phyloP scores from a whole-genome alignment of 2,888 invertebrate genomes.

The Fragum fragum region DNA sequence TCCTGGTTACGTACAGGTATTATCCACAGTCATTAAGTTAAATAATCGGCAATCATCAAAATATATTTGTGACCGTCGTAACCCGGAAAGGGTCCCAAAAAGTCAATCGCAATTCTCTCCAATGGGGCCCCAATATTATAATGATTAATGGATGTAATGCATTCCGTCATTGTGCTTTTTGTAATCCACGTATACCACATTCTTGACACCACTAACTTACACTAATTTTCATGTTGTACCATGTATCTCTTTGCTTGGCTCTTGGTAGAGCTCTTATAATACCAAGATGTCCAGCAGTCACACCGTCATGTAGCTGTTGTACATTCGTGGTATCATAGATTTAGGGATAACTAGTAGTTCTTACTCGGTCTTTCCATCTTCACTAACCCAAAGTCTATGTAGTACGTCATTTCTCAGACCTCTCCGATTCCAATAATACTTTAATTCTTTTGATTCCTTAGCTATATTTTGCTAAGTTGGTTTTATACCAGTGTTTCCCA shows the following conservation, averaged over 20 bases:
- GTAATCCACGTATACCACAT: too few species aligned
- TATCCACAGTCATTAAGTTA: background rate
- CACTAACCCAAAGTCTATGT: too few species aligned
- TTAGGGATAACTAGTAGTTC: too few species aligned
- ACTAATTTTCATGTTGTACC: constrained; percentile 39
- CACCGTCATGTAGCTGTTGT: constrained; percentile 9
- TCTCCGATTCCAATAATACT: constrained; percentile 49
- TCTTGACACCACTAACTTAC: constrained; percentile 36
- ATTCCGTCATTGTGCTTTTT: constrained; percentile 32
- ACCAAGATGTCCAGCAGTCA: constrained; percentile 50
- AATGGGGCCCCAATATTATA: constrained; percentile 54
- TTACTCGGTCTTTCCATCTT: background rate
- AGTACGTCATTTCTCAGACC: constrained; percentile 38
- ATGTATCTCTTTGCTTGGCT: constrained; percentile 32
- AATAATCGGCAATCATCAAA: constrained; percentile 1
- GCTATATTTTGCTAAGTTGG: constrained; percentile 44
- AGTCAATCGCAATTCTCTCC: constrained; percentile 14
- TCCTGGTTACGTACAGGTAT: constrained; percentile 12
- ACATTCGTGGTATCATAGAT: too few species aligned
- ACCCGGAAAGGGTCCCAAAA: constrained; percentile 1
- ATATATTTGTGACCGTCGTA: constrained; percentile 15
- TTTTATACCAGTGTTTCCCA: constrained; percentile 39
- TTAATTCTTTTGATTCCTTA: constrained; percentile 15
- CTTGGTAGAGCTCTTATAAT: background rate
- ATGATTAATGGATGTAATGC: constrained; percentile 35